These are phyloP conservation scores for Nasonia longicornis DNA, from an alignment of 1,140 invertebrate species.

Conservation along the genomic window DNA sequence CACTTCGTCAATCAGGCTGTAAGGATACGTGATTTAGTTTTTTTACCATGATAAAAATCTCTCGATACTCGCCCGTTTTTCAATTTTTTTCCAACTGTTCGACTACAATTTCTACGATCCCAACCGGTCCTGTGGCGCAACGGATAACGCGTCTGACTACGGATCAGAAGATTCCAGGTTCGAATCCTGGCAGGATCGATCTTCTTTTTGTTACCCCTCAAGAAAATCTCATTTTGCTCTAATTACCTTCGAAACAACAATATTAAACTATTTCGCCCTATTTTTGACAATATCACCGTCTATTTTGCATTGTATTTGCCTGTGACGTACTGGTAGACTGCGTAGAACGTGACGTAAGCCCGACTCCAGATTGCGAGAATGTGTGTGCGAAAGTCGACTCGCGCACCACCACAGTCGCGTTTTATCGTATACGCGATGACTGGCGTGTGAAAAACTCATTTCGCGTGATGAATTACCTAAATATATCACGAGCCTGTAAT, in stretches of 20 bases:
- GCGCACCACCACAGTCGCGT: too few relatives aligned
- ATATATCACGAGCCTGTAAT: too few relatives aligned
- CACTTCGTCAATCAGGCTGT: too few relatives aligned
- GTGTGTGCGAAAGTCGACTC: too few relatives aligned
- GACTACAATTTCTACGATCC: background rate
- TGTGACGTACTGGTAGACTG: too few relatives aligned
- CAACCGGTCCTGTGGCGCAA: constrained; percentile 85
- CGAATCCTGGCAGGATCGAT: constrained; percentile 88
- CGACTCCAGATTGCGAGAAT: too few relatives aligned
- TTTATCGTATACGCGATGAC: too few relatives aligned
- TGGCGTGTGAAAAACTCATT: too few relatives aligned
- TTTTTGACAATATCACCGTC: background rate
- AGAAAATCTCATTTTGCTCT: background rate
- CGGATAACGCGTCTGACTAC: constrained; percentile 93
- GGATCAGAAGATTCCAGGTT: constrained; percentile 93
- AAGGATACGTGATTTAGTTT: background rate
- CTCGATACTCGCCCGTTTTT: background rate
- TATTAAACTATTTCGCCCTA: background rate
- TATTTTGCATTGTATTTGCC: too few relatives aligned
- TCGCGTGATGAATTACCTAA: too few relatives aligned
- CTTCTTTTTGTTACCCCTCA: constrained; percentile 56
- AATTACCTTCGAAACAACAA: background rate
- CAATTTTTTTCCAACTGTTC: background rate
- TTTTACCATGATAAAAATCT: background rate
- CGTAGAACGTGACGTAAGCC: too few relatives aligned